These are phyloP conservation scores for Mugil cephalus DNA, from an alignment of 2,113 vertebrate genomes.

Conservation along the genomic window DNA sequence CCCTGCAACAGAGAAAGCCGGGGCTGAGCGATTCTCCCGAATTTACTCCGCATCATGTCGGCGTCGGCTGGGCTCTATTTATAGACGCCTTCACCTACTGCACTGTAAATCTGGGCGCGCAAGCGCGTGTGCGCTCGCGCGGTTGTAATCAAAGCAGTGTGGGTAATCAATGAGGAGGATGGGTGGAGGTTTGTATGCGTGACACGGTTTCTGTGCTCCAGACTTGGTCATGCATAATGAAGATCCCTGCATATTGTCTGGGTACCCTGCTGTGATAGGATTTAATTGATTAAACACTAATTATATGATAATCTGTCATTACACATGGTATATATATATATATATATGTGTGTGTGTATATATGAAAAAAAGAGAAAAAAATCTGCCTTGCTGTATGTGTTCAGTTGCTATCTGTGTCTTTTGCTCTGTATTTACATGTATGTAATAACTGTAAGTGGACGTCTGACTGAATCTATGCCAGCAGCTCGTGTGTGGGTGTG, in stretches of 20 bases:
- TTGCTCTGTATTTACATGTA: neutral
- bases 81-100: conserved; percentile 40
- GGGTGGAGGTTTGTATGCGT: neutral
- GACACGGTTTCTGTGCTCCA: conserved; percentile 27
- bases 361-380: too few relatives aligned
- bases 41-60: conserved; percentile 47
- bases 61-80: conserved; percentile 56
- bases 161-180: conserved; percentile 23
- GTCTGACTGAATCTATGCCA: conserved; percentile 15
- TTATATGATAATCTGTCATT: conserved; percentile 65
- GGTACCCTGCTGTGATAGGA: conserved; percentile 18
- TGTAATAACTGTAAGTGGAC: neutral
- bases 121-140: neutral
- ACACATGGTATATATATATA: conserved; percentile 21
- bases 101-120: conserved; percentile 43
- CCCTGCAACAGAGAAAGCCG: conserved; percentile 68
- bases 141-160: conserved; percentile 1
- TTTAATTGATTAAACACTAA: conserved; percentile 70
- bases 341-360: neutral
- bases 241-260: conserved; percentile 28
- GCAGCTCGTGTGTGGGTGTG: conserved; percentile 11
- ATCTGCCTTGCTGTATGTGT: neutral
- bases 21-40: conserved; percentile 41
- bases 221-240: conserved; percentile 53
- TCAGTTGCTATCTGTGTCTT: conserved; percentile 13